phyloP scores from a whole-genome alignment of 2,888 invertebrate species.

The Glyphotaelius pellucidus region DNA sequence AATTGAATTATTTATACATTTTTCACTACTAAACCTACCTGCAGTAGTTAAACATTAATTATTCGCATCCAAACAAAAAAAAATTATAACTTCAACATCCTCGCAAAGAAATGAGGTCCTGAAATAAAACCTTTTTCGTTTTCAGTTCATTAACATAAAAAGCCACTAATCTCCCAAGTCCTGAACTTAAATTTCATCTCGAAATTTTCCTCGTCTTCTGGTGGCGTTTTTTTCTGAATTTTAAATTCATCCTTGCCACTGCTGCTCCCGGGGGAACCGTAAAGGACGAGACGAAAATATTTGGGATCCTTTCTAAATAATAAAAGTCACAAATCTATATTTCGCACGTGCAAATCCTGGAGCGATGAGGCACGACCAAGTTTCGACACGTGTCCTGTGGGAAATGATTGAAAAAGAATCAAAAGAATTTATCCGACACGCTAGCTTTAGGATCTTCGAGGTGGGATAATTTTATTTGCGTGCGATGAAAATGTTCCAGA shows the following conservation, averaged over 20 bases:
- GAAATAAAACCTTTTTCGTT: not conserved
- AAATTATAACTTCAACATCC: not conserved
- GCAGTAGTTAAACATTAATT: not conserved
- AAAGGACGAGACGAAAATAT: not conserved
- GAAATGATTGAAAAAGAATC: constrained; percentile 13
- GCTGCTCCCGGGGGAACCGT: not conserved
- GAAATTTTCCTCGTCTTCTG: not conserved
- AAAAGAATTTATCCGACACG: not conserved
- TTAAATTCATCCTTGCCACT: not conserved
- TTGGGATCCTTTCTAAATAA: constrained; percentile 8
- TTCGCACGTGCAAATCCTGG: not conserved
- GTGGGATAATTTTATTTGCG: not conserved
- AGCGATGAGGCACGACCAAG: not conserved
- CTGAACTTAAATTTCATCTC: not conserved
- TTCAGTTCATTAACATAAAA: not conserved
- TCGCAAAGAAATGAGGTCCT: not conserved
- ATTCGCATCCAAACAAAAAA: not conserved
- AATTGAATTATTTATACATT: too few relatives aligned
- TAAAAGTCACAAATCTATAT: constrained; percentile 23
- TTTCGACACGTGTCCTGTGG: constrained; percentile 10
- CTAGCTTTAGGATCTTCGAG: not conserved
- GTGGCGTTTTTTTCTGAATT: not conserved
- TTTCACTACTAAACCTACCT: too few relatives aligned
- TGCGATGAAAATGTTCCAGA: not conserved
- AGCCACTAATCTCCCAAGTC: not conserved